Base-by-base conservation (phyloP, 2,888 invertebrate genomes). In the Drosophila borborema region DNA sequence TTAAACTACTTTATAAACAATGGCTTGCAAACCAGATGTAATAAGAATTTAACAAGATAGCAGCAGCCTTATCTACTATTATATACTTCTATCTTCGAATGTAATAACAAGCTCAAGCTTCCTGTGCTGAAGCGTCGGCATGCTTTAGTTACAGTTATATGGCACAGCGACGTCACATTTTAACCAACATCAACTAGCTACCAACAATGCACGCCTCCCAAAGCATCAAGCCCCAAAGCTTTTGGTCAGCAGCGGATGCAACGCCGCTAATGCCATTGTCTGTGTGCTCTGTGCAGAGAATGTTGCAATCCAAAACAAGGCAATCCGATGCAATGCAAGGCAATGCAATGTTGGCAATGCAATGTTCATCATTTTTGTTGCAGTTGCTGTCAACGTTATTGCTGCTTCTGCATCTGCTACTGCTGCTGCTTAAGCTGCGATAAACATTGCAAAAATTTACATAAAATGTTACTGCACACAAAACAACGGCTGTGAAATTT, bases 401-500 rank as follows among this genome's bases (percentile, higher is more conserved):
- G 48, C 48, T 28, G 55, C 46, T 49, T 20, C 48, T 55, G 46
- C 58, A 4, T n/a, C 7, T 48, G 63, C 63, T 64, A 31, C 46
- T 18, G 60, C 43, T 41, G 41, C 23, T 55, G 48, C 41, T 41
- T 41, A 40, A 51, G 63, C 76, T 71, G 77, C 63, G 63, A 76
- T 80, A 65, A 80, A 76, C 71, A 58, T 71, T 77, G 61, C 63
- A 63, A 61, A 76, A 64, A 74, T 72, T 72, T 63, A 63, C 66
- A 74, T 80, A 70, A 72, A 81, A 81, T 82, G 76, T 70, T 75
- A 82, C 72, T 71, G 75, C 77, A 67, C 69, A 72, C 71, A 82
- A 31, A 34, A 36, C 51, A 36, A 65, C 86, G 72, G 62, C 66
- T 80, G 79, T 74, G 71, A 86, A 86, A 75, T 88, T 86, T 83